These are phyloP conservation scores for Mus musculus DNA, from an alignment of 2,113 vertebrate genomes.

Conservation along the genomic window GRCm39 chr4:138769001-138769500, in stretches of 20 bases:
- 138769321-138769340: neutral
- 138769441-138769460: neutral
- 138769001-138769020: too few species aligned
- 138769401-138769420: neutral
- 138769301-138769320: neutral
- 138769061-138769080: neutral
- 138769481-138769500: neutral
- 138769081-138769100: fast-evolving
- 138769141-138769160: neutral
- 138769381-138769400: neutral
- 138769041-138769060: neutral
- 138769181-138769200: neutral
- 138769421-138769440: neutral
- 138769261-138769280: neutral
- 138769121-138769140: neutral
- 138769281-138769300: neutral
- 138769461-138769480: neutral
- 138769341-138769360: neutral
- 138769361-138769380: neutral
- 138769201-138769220: neutral
- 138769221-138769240: neutral
- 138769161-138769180: neutral
- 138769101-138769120: neutral
- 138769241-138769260: neutral
- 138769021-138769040: fast-evolving